Base-by-base conservation (phyloP, 2,888 invertebrate species). In the Aromia moschata region DNA sequence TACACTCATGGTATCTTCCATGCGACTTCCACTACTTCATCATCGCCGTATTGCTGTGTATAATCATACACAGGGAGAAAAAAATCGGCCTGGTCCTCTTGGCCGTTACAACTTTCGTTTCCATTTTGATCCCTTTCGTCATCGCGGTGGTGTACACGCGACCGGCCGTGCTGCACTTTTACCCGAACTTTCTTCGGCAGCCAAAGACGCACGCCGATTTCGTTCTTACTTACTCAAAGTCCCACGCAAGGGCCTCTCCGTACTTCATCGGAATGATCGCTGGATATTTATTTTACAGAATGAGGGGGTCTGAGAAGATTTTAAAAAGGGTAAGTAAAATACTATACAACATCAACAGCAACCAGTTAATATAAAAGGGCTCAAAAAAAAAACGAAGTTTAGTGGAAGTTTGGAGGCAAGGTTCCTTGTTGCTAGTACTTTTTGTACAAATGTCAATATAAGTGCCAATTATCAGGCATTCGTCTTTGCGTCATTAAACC, bases 1-100 rank as follows among this genome's bases (percentile, higher is more conserved):
- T 86, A 0, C 83, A 85, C 58, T 84, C 87, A 1, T 90, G 89
- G 89, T 89, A 88, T 77, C 82, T 89, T 33, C 86, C 89, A 0
- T 87, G 87, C 58, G 89, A 90, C 77, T 87, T 88, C 78, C 89
- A 89, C 73, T 86, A 84, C 78, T 88, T 87, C 76, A 77, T 85
- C 46, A 70, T 87, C 5, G 83, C 84, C 0, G 73, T 85, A 2
- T 65, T 84, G 1, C 64, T 83, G 10, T 83, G 80, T 68, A 76
- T 80, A 66, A 18, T 84, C 4, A 82, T 84, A 68, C 79, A 79
- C 47, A 78, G 75, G 7, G 72, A 72, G n/a, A 82, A 80, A 0
- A 74, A 68, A 3, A 31, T 80, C 0, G 85, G 84, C 0, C 54
- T 83, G n/a, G 59, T 74, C 1, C 58, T 81, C 4, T 76, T 82